Conservation (phyloP, 2,888 invertebrate genomes). For the Minunthozetes semirufus region DNA sequence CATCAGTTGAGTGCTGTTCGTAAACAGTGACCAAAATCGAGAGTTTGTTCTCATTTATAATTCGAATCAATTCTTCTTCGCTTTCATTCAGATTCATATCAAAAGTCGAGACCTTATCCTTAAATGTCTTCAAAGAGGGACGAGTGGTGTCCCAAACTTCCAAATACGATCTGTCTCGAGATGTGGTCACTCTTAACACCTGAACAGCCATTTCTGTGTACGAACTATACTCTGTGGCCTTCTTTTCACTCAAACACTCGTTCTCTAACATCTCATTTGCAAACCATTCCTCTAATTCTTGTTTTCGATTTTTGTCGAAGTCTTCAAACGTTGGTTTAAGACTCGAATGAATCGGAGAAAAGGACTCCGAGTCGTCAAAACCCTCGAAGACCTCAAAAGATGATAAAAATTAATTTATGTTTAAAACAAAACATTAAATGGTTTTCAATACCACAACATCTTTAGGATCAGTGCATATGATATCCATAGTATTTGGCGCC, state of each 20-base stretch:
- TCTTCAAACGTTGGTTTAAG: constrained; percentile 18
- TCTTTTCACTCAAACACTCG: not conserved
- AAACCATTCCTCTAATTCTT: constrained; percentile 23
- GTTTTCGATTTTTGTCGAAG: not conserved
- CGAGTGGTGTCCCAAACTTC: constrained; percentile 7
- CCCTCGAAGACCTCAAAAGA: constrained; percentile 11
- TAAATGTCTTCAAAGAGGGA: not conserved
- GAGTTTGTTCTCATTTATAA: not conserved
- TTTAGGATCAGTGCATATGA: constrained; percentile 7
- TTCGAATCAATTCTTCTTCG: constrained; percentile 10
- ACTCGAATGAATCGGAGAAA: constrained; percentile 16
- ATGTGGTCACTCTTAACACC: not conserved
- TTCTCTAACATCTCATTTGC: not conserved
- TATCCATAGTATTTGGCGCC: constrained; percentile 10
- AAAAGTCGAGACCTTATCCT: not conserved
- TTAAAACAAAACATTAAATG: too few relatives aligned
- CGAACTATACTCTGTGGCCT: not conserved
- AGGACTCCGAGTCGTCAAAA: not conserved
- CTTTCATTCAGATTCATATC: not conserved
- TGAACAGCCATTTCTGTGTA: constrained; percentile 3
- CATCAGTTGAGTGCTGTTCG: constrained; percentile 23
- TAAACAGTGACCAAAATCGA: constrained; percentile 3
- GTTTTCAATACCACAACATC: constrained; percentile 21
- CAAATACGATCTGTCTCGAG: not conserved
- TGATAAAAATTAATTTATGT: not conserved